Base-by-base conservation (phyloP, 1,140 invertebrate species). In the Aphelenchoides avenae region DNA sequence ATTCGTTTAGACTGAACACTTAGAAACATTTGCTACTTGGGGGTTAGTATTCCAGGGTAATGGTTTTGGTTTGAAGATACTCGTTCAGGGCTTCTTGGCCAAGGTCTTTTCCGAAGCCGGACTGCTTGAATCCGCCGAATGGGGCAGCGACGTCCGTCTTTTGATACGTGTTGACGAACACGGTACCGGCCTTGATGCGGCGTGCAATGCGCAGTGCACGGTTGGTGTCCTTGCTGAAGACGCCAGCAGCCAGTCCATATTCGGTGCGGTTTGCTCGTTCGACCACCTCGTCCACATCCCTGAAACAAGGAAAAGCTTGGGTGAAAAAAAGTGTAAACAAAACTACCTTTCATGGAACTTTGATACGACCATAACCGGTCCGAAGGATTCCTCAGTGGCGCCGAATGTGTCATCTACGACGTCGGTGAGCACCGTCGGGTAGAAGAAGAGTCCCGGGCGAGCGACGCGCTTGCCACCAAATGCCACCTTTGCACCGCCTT, bases 101-200 rank as follows among this genome's bases (percentile, higher is more conserved):
- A 11, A 96, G 80, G 79, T 96, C 92, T 78, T 95, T 96, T 31
- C 92, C 92, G 75, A 93, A 95, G 31, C 91, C 92, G 44, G 88
- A 91, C 79, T 91, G 88, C 77, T 96, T 96, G 79, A 91, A 93
- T 1, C 92, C 92, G n/a, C 92, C 92, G 75, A 95, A 95, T 0
- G 92, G 91, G 49, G 91, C 89, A 0, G 90, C 91, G 0, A 95
- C 91, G 76, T 95, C 91, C 0, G 91, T 95, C 80, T 95, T 95
- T 78, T 95, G 95, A 78, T 96, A 95, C 9, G 79, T 82, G 57
- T 82, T 82, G 13, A 82, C 70, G 66, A 82, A 82, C 1, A 81
- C 79, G 6, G 80, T 81, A 2, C 80, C 80, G 50, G 79, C 79
- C 74, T 81, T 71, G 75, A 82, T 66, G 77, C 79, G 34, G 27